Base-by-base conservation (phyloP, 2,113 vertebrate genomes). In the Anolis carolinensis region DNA sequence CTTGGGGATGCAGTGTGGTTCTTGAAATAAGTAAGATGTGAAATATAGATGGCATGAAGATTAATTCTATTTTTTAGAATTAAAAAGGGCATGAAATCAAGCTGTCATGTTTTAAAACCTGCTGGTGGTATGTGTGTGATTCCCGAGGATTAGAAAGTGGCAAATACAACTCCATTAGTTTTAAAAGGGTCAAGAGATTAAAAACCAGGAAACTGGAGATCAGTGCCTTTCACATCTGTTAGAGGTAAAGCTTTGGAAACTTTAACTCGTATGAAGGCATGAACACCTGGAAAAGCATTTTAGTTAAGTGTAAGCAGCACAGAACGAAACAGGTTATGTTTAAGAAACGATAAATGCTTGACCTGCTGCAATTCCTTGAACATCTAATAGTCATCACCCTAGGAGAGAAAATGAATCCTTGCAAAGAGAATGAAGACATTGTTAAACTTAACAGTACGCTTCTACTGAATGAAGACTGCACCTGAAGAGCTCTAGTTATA, bases 161-260 rank as follows among this genome's bases (percentile, higher is more conserved):
- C 96, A 96, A 95, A 95, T 93, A 93, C 84, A 95, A 87, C 94
- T 94, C 93, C 94, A 96, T 95, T 95, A 96, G 91, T 95, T 95
- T 94, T 89, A 93, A 95, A 95, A 94, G 90, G 90, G 91, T 94
- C 89, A 91, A 92, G 87, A 94, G 85, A 95, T 93, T 93, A 94
- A 93, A 95, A 93, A 93, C 91, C 93, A 95, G 94, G 95, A 93
- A 93, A 93, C 85, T 84, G 84, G 88, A 94, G 91, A 93, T 68
- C 86, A 89, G 89, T 68, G 89, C 93, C 85, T 95, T 95, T 91
- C 91, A 95, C 93, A 96, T 96, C 94, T 96, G 96, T 90, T 93
- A 81, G 76, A 93, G 91, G 86, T 84, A 89, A 93, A 89, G 81
- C 87, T 85, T 92, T 93, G 85, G 94, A 95, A 94, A 88, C 86